Conservation (phyloP, 2,888 invertebrate species). For the Ceraclea dissimilis region DNA sequence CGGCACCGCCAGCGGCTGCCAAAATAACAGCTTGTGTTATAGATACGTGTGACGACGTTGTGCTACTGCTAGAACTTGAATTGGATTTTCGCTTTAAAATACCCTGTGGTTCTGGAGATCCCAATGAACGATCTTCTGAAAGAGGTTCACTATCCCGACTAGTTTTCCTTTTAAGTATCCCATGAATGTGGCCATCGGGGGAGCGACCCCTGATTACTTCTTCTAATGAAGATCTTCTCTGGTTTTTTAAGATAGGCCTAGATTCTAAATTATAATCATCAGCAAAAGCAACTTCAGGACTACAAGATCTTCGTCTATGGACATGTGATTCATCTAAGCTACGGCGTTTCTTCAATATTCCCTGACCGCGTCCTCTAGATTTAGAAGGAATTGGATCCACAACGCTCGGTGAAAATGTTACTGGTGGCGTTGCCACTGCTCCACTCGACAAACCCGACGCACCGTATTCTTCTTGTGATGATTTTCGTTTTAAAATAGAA, state of each 20-base stretch:
- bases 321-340: constrained; percentile 75
- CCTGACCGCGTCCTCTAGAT: constrained; percentile 57
- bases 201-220: constrained; percentile 58
- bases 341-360: constrained; percentile 75
- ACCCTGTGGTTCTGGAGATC: constrained; percentile 65
- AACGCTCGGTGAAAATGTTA: constrained; percentile 73
- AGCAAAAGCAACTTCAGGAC: constrained; percentile 58
- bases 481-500: constrained; percentile 65
- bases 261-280: constrained; percentile 51
- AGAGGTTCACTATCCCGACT: constrained; percentile 57
- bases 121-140: constrained; percentile 50
- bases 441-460: constrained; percentile 46
- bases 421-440: constrained; percentile 57
- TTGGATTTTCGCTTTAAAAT: constrained; percentile 74
- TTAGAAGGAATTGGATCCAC: constrained; percentile 56
- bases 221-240: constrained; percentile 62
- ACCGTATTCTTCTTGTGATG: constrained; percentile 47
- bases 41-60: constrained; percentile 58
- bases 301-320: constrained; percentile 58
- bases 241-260: constrained; percentile 60
- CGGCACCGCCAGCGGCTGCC: constrained; percentile 56
- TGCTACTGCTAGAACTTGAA: constrained; percentile 58
- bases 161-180: constrained; percentile 63
- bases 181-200: constrained; percentile 57
- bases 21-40: constrained; percentile 60